Evolutionary conservation across 2,888 invertebrate species (phyloP).

Genomic region (Mesodorylaimus sp.): DNA sequence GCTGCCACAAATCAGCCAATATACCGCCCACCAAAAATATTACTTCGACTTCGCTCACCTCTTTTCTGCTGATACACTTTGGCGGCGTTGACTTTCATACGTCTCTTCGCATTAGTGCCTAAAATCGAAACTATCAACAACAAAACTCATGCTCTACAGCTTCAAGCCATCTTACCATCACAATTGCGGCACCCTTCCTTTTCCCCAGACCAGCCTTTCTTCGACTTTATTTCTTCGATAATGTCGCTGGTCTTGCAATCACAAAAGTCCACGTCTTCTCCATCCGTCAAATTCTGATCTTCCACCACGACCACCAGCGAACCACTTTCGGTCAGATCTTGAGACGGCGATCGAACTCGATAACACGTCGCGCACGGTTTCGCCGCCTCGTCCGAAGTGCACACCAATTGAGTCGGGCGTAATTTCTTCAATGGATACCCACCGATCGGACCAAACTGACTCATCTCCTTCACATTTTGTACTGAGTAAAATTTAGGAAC

Average conservation of each 20-base stretch:
- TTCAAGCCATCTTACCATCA: too few species aligned
- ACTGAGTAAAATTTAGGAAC: background rate
- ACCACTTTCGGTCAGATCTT: background rate
- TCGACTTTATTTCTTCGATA: conserved; percentile 6
- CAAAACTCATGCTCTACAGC: too few species aligned
- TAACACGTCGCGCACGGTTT: conserved; percentile 12
- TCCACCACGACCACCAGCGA: background rate
- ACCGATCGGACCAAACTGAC: background rate
- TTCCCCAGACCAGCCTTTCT: too few species aligned
- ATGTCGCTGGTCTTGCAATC: conserved; percentile 12
- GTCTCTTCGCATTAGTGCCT: too few species aligned
- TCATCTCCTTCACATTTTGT: conserved; percentile 7
- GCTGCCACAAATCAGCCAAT: too few species aligned
- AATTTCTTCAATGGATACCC: background rate
- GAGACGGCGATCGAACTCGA: conserved; percentile 10
- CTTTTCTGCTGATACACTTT: too few species aligned
- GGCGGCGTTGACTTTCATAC: too few species aligned
- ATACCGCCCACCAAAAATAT: too few species aligned
- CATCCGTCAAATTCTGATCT: background rate
- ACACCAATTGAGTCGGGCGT: background rate
- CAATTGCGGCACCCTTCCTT: too few species aligned
- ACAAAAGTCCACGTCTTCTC: conserved; percentile 9
- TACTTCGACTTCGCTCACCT: too few species aligned
- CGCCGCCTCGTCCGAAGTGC: background rate
- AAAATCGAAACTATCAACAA: too few species aligned